phyloP scores from a whole-genome alignment of 2,888 invertebrate species.

The Stenodera caucasica region DNA sequence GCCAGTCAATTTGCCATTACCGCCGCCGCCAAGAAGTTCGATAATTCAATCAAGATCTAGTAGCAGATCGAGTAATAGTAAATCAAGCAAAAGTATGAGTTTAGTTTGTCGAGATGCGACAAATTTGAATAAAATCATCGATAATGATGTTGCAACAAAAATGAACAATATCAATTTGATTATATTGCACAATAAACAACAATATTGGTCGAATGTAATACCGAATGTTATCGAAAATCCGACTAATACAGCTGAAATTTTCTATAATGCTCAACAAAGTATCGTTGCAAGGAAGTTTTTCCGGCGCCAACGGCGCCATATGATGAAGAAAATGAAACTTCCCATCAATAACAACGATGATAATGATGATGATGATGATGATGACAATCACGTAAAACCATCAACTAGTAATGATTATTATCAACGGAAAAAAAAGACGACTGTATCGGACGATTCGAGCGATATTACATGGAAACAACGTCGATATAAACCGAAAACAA shows the following conservation, averaged over 20 bases:
- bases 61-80: conserved; percentile 68
- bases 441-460: conserved; percentile 54
- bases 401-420: conserved; percentile 17
- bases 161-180: conserved; percentile 70
- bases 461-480: conserved; percentile 7
- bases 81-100: conserved; percentile 67
- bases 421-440: conserved; percentile 31
- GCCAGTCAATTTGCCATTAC: conserved; percentile 42
- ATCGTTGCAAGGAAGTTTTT: conserved; percentile 92
- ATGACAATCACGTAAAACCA: conserved; percentile 20
- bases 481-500: conserved; percentile 4
- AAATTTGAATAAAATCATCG: conserved; percentile 61
- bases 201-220: conserved; percentile 67
- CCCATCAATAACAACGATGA: conserved; percentile 58
- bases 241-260: conserved; percentile 73
- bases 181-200: conserved; percentile 66
- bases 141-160: conserved; percentile 54
- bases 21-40: conserved; percentile 56
- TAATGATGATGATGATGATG: conserved; percentile 53
- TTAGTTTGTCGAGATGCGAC: conserved; percentile 65
- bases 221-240: conserved; percentile 58
- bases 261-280: conserved; percentile 92
- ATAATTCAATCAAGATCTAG: conserved; percentile 61
- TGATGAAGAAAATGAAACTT: conserved; percentile 71
- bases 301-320: conserved; percentile 76